Percentiles rank a stretch among this genome's conserved stretches.
These are phyloP conservation scores for Acinonyx jubatus DNA, from an alignment of 2,113 vertebrate species.

Conservation along the genomic window DNA sequence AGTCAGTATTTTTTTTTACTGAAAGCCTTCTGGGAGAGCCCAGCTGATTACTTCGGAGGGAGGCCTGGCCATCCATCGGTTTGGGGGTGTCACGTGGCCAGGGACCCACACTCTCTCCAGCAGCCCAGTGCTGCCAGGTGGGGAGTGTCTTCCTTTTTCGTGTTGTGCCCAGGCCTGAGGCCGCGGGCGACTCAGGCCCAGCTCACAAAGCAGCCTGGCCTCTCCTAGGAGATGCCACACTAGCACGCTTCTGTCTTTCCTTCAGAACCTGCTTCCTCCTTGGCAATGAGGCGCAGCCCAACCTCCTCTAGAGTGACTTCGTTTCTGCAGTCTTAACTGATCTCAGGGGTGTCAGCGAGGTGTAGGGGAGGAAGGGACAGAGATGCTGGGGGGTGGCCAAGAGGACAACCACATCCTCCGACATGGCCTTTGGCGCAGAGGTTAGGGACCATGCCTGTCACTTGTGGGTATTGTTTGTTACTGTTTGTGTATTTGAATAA, in stretches of 20 bases:
- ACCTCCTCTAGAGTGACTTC: slow-evolving; percentile 76
- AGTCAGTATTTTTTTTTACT: neutral
- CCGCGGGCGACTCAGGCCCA: accelerated
- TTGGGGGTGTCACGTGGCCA: neutral
- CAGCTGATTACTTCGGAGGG: neutral
- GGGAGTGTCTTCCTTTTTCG: neutral
- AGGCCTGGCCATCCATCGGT: accelerated
- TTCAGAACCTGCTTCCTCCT: slow-evolving; percentile 70
- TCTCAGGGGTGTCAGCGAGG: slow-evolving; percentile 82
- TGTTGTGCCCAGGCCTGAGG: neutral
- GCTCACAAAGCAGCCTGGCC: neutral
- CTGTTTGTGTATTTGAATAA: slow-evolving; percentile 81
- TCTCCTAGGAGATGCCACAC: neutral
- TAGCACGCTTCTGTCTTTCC: neutral
- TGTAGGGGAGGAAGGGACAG: slow-evolving; percentile 39
- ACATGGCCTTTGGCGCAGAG: slow-evolving; percentile 55
- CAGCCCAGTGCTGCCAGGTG: neutral
- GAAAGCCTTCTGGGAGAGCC: neutral
- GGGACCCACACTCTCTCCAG: neutral
- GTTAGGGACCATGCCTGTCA: slow-evolving; percentile 80
- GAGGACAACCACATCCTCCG: slow-evolving; percentile 64
- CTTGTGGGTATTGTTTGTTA: slow-evolving; percentile 81
- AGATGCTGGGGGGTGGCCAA: neutral
- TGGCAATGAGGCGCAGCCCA: slow-evolving; percentile 70
- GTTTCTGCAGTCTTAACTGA: slow-evolving; percentile 75